phyloP scores from a whole-genome alignment of 2,113 vertebrate genomes.

The Chloebia gouldiae region DNA sequence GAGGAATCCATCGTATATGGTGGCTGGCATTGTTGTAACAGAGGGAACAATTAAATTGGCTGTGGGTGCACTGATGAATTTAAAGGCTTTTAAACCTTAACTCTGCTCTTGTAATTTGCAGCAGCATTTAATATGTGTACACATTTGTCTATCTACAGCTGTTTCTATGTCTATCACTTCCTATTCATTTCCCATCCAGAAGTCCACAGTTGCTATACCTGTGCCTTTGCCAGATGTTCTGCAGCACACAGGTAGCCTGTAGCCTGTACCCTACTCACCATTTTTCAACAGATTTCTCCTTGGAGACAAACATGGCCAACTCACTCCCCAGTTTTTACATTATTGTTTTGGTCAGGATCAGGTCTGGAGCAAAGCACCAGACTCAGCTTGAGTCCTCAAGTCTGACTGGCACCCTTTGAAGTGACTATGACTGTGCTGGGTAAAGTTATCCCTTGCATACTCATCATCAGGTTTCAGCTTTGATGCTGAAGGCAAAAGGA shows the following conservation, averaged over 20 bases:
- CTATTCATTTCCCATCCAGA: neutral
- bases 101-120: neutral
- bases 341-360: neutral
- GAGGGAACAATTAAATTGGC: neutral
- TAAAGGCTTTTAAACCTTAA: neutral
- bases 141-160: neutral
- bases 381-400: neutral
- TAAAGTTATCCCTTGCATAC: neutral
- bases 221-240: neutral
- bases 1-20: neutral
- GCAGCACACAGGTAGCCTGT: accelerated
- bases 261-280: neutral
- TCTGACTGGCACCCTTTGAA: neutral
- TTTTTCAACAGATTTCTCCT: neutral
- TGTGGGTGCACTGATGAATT: neutral
- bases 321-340: neutral
- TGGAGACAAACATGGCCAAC: accelerated
- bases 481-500: neutral
- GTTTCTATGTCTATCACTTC: neutral
- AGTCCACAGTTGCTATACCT: neutral
- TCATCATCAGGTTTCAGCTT: neutral
- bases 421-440: neutral
- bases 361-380: neutral
- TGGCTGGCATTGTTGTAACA: neutral
- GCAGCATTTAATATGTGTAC: neutral